Conservation (phyloP, 1,140 invertebrate genomes). For the Condylostylus longicornis region DNA sequence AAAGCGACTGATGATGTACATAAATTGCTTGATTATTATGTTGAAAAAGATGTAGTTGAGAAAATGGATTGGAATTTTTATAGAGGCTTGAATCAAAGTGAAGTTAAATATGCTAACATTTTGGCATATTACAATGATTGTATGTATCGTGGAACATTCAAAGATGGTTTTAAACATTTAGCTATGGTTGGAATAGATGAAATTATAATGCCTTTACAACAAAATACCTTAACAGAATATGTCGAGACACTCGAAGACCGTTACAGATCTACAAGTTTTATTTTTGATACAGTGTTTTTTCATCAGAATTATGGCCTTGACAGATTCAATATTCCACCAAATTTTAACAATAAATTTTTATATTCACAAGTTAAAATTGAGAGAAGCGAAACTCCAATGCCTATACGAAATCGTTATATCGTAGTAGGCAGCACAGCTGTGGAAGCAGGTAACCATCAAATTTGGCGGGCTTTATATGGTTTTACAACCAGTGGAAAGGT, state of each 20-base stretch:
- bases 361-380: slow-evolving; percentile 40
- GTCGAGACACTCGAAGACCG: slow-evolving; percentile 28
- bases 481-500: slow-evolving; percentile 20
- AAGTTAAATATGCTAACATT: slow-evolving; percentile 42
- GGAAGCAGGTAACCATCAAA: slow-evolving; percentile 47
- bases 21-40: slow-evolving; percentile 37
- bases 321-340: slow-evolving; percentile 28
- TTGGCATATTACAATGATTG: slow-evolving; percentile 49
- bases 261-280: slow-evolving; percentile 31
- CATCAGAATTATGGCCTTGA: slow-evolving; percentile 42
- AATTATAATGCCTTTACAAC: slow-evolving; percentile 40
- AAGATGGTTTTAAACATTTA: slow-evolving; percentile 33
- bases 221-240: slow-evolving; percentile 24
- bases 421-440: slow-evolving; percentile 37
- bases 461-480: slow-evolving; percentile 34
- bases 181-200: slow-evolving; percentile 47
- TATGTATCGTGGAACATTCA: slow-evolving; percentile 37
- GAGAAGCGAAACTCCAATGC: slow-evolving; percentile 36
- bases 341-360: slow-evolving; percentile 29
- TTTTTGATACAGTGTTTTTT: slow-evolving; percentile 48
- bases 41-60: slow-evolving; percentile 30
- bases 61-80: slow-evolving; percentile 45
- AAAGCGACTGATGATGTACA: slow-evolving; percentile 37
- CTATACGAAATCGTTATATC: slow-evolving; percentile 45
- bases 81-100: slow-evolving; percentile 21